A percentile compares a stretch with the other conserved stretches of the same genome.
Evolutionary conservation across 1,140 invertebrate genomes (phyloP).

Genomic region (Cheumatopsyche charites): DNA sequence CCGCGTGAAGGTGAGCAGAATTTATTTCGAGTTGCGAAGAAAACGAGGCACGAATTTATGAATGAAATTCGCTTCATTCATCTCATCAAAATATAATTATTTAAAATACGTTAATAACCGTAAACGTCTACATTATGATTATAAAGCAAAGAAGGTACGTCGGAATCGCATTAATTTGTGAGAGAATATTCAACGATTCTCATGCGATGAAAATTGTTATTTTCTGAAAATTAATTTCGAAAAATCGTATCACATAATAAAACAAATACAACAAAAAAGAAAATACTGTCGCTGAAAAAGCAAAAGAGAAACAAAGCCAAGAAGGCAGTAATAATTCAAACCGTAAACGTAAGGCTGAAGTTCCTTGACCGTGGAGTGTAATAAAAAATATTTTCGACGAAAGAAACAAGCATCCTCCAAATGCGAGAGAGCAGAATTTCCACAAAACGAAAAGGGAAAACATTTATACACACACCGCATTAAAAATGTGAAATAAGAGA

Average conservation of each 20-base stretch:
- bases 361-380: slow-evolving; percentile 44
- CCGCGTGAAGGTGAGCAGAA: neutral
- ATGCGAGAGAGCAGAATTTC: slow-evolving; percentile 11
- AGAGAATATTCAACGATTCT: neutral
- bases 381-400: slow-evolving; percentile 43
- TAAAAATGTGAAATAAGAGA: neutral
- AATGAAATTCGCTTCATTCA: slow-evolving; percentile 18
- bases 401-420: slow-evolving; percentile 41
- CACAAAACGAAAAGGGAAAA: neutral
- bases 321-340: slow-evolving; percentile 47
- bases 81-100: slow-evolving; percentile 10
- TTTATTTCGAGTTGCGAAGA: neutral
- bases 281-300: slow-evolving; percentile 29
- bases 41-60: slow-evolving; percentile 11
- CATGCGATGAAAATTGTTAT: neutral
- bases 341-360: slow-evolving; percentile 39
- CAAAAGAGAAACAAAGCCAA: slow-evolving; percentile 36
- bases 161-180: neutral
- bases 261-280: slow-evolving; percentile 29
- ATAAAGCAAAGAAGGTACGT: neutral
- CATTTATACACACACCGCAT: neutral
- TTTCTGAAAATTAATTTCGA: slow-evolving; percentile 4
- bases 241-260: slow-evolving; percentile 2
- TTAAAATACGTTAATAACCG: slow-evolving; percentile 16
- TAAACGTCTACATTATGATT: slow-evolving; percentile 14